Evolutionary conservation across 2,888 invertebrate genomes (phyloP).

Genomic region (Hirtodrosophila trivittata): DNA sequence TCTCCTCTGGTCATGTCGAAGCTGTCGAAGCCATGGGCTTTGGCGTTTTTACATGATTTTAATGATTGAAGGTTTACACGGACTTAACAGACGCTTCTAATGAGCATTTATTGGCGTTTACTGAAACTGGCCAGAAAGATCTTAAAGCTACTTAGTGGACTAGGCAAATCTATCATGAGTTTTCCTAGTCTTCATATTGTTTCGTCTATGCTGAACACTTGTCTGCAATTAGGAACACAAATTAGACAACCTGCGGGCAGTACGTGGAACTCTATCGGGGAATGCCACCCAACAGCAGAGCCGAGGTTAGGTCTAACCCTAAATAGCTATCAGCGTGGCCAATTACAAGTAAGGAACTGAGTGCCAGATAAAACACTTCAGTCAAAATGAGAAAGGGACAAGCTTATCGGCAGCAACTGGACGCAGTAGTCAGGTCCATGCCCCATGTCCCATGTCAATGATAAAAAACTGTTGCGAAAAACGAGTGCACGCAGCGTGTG

Average conservation of each 20-base stretch:
- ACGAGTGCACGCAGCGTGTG: slow-evolving; percentile 54
- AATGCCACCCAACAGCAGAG: slow-evolving; percentile 60
- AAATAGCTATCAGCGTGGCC: slow-evolving; percentile 69
- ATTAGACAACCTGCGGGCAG: not conserved
- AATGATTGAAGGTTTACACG: slow-evolving; percentile 39
- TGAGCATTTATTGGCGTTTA: slow-evolving; percentile 54
- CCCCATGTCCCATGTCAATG: slow-evolving; percentile 5
- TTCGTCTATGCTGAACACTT: too few species aligned
- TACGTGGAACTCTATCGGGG: slow-evolving; percentile 26
- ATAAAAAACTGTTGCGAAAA: slow-evolving; percentile 70
- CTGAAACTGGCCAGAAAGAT: not conserved
- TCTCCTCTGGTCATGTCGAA: slow-evolving; percentile 2
- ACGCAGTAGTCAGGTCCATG: slow-evolving; percentile 46
- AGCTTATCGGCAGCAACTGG: slow-evolving; percentile 34
- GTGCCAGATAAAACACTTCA: slow-evolving; percentile 74
- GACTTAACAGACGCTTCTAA: slow-evolving; percentile 46
- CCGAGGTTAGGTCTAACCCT: slow-evolving; percentile 19
- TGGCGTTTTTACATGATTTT: slow-evolving; percentile 67
- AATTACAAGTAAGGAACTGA: slow-evolving; percentile 60
- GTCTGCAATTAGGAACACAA: not conserved
- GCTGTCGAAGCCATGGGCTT: slow-evolving; percentile 40
- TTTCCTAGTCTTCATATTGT: too few species aligned
- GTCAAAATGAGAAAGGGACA: slow-evolving; percentile 21
- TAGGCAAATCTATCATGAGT: too few species aligned
- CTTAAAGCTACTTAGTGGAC: slow-evolving; percentile 19